A percentile compares a stretch with the other conserved stretches of the same genome.
phyloP scores from a whole-genome alignment of 2,113 vertebrate species.

The Pipa parva region DNA sequence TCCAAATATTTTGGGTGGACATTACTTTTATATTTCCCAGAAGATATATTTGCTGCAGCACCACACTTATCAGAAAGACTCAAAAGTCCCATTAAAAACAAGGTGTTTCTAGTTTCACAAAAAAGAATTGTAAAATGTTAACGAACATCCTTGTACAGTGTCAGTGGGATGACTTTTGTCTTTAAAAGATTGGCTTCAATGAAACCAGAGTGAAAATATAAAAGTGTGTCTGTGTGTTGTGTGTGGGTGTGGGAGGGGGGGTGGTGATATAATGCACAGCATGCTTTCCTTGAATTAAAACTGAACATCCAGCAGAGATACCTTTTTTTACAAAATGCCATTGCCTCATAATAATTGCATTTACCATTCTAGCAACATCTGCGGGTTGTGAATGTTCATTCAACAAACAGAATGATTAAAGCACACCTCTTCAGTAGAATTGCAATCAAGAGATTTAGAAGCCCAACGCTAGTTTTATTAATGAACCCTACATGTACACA shows the following conservation, averaged over 20 bases:
- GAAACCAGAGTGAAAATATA: constrained; percentile 6
- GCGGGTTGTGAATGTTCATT: constrained; percentile 11
- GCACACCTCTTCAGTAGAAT: constrained; percentile 1
- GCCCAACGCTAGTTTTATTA: neutral
- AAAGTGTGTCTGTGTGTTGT: too few species aligned
- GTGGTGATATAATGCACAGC: constrained; percentile 1
- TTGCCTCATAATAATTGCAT: constrained; percentile 27
- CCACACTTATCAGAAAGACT: too few species aligned
- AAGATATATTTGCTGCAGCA: too few species aligned
- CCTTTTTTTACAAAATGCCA: constrained; percentile 20
- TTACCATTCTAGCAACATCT: constrained; percentile 32
- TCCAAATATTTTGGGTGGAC: too few species aligned
- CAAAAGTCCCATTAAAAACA: too few species aligned
- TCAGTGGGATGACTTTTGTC: neutral
- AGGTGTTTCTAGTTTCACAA: constrained; percentile 1
- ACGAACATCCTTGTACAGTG: neutral
- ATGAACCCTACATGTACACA: neutral
- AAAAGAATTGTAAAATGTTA: constrained; percentile 4
- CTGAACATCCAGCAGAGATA: constrained; percentile 18
- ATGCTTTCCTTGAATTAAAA: constrained; percentile 18
- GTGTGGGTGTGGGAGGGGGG: constrained; percentile 3
- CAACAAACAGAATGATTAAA: constrained; percentile 27
- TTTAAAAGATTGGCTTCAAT: neutral
- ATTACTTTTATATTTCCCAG: too few species aligned
- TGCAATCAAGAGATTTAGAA: constrained; percentile 23